Percentiles rank a stretch among this genome's conserved stretches.
Evolutionary conservation across 2,113 vertebrate species (phyloP).

Genomic region (Fukomys damarensis): DNA sequence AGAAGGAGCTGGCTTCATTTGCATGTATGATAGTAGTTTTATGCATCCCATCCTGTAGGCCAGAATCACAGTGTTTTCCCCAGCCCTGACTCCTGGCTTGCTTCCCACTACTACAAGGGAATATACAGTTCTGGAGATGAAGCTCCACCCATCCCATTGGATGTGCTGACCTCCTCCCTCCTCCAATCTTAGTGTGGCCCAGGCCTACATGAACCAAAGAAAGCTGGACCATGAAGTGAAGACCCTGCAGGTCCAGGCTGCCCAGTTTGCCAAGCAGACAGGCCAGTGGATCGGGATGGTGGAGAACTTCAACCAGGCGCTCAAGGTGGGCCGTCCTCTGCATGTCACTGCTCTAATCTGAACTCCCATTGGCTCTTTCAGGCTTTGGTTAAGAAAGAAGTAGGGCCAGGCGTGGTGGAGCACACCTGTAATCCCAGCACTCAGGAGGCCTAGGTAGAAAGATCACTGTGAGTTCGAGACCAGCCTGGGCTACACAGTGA

Average conservation of each 20-base stretch:
- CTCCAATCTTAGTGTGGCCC: slow-evolving; percentile 89
- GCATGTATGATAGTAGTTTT: not conserved
- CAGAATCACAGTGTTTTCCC: not conserved
- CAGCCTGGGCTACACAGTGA: no score
- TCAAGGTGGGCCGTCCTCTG: slow-evolving; percentile 87
- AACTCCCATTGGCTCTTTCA: not conserved
- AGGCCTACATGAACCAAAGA: slow-evolving; percentile 96
- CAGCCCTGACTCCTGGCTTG: not conserved
- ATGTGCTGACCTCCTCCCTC: not conserved
- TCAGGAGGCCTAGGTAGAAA: no score
- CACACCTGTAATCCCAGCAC: no score
- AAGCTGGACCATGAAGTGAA: slow-evolving; percentile 98
- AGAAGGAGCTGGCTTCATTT: slow-evolving; percentile 22
- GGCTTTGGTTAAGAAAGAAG: not conserved
- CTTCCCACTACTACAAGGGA: not conserved
- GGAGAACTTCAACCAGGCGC: slow-evolving; percentile 97
- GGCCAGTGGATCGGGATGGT: slow-evolving; percentile 98
- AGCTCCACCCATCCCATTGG: not conserved
- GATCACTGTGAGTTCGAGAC: no score
- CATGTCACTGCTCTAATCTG: not conserved
- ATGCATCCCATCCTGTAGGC: not conserved
- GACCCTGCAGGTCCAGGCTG: slow-evolving; percentile 94
- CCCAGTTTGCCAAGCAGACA: slow-evolving; percentile 96
- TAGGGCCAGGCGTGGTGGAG: no score
- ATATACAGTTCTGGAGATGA: not conserved